Evolutionary conservation across 35 echinoderm and acorn worm species (phyloP).

Genomic region (Ptychodera flava): DNA sequence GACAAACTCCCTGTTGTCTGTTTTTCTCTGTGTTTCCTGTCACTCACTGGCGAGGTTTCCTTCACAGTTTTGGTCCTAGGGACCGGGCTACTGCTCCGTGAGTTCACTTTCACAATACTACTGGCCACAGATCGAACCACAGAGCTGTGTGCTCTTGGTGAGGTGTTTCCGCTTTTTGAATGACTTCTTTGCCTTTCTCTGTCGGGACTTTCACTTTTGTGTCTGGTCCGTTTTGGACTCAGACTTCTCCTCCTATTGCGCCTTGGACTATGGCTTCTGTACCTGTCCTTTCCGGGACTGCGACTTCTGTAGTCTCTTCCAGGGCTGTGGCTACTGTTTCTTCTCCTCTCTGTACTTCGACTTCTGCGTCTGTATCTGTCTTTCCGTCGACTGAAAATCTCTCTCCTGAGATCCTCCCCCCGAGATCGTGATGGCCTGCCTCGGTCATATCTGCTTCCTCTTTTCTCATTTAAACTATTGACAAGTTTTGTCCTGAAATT

Average conservation of each 20-base stretch:
- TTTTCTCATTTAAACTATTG: not conserved
- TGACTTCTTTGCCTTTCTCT: not conserved
- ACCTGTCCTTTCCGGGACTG: not conserved
- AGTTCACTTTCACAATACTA: not conserved
- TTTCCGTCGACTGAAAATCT: not conserved
- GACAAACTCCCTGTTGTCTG: not conserved
- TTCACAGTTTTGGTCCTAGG: not conserved
- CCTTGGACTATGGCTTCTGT: not conserved
- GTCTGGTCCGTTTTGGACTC: not conserved
- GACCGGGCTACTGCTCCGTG: not conserved
- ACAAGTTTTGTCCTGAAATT: not conserved
- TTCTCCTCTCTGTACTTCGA: conserved; percentile 14
- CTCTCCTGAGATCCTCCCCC: conserved; percentile 3
- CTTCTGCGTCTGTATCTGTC: conserved; percentile 26
- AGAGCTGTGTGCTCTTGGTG: not conserved
- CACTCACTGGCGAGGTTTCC: not conserved
- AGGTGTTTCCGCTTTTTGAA: not conserved
- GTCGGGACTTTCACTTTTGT: not conserved
- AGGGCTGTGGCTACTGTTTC: not conserved
- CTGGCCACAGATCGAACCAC: not conserved
- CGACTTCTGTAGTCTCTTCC: not conserved
- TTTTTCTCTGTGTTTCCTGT: not conserved
- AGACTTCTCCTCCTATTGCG: not conserved
- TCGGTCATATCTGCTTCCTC: not conserved
- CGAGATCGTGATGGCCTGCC: not conserved